These are phyloP conservation scores for Xestia xanthographa DNA, from an alignment of 2,888 invertebrate genomes.

Conservation along the genomic window DNA sequence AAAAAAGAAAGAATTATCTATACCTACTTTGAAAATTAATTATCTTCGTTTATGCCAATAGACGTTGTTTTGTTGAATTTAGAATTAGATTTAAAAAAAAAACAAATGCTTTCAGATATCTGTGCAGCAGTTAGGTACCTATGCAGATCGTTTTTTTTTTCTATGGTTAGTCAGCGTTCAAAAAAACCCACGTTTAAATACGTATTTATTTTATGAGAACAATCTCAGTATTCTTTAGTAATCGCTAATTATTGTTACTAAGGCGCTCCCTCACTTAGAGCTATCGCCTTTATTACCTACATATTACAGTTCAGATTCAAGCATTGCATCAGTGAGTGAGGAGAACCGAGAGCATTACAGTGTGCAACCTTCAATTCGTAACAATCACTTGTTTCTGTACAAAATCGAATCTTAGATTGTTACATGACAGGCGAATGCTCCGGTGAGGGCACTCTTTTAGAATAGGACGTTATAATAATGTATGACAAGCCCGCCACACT, in stretches of 20 bases:
- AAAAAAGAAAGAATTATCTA: neutral
- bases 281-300: neutral
- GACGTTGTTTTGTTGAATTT: neutral
- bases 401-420: neutral
- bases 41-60: neutral
- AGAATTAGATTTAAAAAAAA: neutral
- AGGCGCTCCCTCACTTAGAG: neutral
- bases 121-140: neutral
- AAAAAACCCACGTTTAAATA: neutral
- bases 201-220: neutral
- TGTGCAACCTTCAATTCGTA: neutral
- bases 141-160: neutral
- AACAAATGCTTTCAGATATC: neutral
- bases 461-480: neutral
- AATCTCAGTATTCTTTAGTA: slow-evolving; percentile 10
- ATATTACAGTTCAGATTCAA: neutral
- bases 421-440: neutral
- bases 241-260: neutral
- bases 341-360: neutral
- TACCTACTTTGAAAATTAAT: neutral
- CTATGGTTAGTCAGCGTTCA: neutral
- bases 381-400: neutral
- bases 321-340: neutral
- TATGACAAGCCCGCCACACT: too few species aligned
- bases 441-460: neutral